Conservation (phyloP, 2,113 vertebrate genomes). For the Xenopus tropicalis region DNA sequence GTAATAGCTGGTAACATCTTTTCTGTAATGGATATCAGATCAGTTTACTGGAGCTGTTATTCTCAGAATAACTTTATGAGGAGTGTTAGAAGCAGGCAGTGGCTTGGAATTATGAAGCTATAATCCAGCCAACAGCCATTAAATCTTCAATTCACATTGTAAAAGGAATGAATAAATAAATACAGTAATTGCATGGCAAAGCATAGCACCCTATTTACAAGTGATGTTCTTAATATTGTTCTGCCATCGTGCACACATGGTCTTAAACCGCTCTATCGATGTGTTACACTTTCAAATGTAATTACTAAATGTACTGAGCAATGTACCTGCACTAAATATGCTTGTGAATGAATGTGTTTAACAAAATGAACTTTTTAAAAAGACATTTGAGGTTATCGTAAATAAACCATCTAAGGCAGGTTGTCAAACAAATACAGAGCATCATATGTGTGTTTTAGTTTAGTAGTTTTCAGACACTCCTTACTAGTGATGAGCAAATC, state of each 20-base stretch:
- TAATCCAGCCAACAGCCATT: conserved; percentile 47
- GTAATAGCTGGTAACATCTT: conserved; percentile 55
- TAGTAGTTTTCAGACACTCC: no score
- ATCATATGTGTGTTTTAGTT: no score
- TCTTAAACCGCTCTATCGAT: background rate
- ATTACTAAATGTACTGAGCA: no score
- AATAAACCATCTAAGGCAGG: no score
- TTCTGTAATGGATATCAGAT: conserved; percentile 61
- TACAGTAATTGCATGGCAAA: conserved; percentile 14
- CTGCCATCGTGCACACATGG: background rate
- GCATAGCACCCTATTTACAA: background rate
- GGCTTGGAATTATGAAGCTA: conserved; percentile 48
- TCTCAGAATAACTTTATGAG: conserved; percentile 54
- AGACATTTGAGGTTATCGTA: no score
- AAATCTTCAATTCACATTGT: conserved; percentile 49
- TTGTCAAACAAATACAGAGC: no score
- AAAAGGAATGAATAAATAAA: conserved; percentile 52
- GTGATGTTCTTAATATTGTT: background rate
- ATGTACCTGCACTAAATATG: no score
- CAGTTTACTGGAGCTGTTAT: conserved; percentile 59
- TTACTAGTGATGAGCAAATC: no score
- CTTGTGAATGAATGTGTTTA: no score
- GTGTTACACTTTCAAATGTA: no score
- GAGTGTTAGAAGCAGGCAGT: conserved; percentile 46
- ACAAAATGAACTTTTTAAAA: no score